Evolutionary conservation across 2,888 invertebrate species (phyloP).

Genomic region (Nasonovia ribisnigri): DNA sequence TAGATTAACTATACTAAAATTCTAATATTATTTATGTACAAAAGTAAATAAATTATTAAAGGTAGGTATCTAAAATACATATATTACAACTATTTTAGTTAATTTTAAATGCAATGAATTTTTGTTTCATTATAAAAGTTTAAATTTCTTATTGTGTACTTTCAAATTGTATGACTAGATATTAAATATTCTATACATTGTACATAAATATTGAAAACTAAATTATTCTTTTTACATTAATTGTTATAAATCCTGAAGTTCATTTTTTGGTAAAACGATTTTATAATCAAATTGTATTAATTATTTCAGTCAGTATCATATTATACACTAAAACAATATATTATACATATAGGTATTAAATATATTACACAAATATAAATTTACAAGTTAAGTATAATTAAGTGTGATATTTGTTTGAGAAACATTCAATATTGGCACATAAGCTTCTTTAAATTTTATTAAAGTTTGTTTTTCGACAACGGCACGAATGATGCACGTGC

Average conservation of each 20-base stretch:
- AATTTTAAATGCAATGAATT: neutral
- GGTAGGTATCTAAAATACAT: neutral
- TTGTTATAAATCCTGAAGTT: neutral
- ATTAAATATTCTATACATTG: neutral
- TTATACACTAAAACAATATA: conserved; percentile 22
- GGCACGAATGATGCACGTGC: neutral
- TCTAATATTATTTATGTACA: neutral
- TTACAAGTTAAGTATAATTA: neutral
- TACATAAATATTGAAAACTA: neutral
- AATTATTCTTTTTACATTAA: neutral
- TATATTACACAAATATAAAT: neutral
- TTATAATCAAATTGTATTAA: neutral
- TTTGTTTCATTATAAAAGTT: neutral
- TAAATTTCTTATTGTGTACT: neutral
- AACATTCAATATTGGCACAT: neutral
- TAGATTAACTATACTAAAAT: neutral
- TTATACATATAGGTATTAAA: neutral
- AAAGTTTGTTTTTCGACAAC: neutral
- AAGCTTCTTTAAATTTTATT: neutral
- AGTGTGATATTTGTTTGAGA: neutral
- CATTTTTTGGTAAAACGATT: too few relatives aligned
- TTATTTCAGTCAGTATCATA: conserved; percentile 11
- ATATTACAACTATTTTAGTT: neutral
- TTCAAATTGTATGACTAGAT: neutral
- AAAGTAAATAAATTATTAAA: neutral